Conservation (phyloP, 2,888 invertebrate genomes). For the Drosophila flavopinicola region DNA sequence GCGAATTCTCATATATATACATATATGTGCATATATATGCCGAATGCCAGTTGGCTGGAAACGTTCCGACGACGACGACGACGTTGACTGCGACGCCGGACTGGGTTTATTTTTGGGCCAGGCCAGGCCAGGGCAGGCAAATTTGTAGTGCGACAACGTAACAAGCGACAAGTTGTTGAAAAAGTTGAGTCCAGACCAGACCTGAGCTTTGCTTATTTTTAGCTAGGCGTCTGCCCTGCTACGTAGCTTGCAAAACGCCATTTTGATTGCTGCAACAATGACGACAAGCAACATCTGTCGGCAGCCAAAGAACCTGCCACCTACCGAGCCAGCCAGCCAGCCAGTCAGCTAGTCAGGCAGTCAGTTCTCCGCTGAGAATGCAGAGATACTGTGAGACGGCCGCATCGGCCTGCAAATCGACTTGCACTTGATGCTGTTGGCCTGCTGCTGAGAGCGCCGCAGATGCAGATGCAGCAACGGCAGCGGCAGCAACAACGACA, state of each 20-base stretch:
- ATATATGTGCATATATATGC: slow-evolving; percentile 8
- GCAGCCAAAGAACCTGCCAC: slow-evolving; percentile 54
- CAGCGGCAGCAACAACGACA: slow-evolving; percentile 42
- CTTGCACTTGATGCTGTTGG: slow-evolving; percentile 76
- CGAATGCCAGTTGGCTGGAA: slow-evolving; percentile 39
- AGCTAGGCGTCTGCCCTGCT: not conserved
- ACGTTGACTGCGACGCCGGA: slow-evolving; percentile 15
- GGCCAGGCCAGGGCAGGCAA: slow-evolving; percentile 48
- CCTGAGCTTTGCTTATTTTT: slow-evolving; percentile 27
- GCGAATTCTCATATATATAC: slow-evolving; percentile 22
- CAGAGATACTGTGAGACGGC: slow-evolving; percentile 15
- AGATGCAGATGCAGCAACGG: slow-evolving; percentile 81
- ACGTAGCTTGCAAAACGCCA: slow-evolving; percentile 49
- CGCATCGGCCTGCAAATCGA: slow-evolving; percentile 55
- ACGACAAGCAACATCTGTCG: slow-evolving; percentile 54
- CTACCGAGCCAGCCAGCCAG: slow-evolving; percentile 35
- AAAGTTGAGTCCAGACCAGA: slow-evolving; percentile 31
- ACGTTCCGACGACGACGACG: slow-evolving; percentile 21
- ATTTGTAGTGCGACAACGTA: slow-evolving; percentile 45
- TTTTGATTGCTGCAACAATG: slow-evolving; percentile 64
- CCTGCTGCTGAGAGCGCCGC: slow-evolving; percentile 81
- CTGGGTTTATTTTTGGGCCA: slow-evolving; percentile 59
- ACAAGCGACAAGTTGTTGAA: slow-evolving; percentile 50
- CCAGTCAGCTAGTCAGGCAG: too few species aligned
- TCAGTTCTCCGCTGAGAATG: slow-evolving; percentile 18